Evolutionary conservation across 2,888 invertebrate genomes (phyloP).

Genomic region (Dasypolia templi): DNA sequence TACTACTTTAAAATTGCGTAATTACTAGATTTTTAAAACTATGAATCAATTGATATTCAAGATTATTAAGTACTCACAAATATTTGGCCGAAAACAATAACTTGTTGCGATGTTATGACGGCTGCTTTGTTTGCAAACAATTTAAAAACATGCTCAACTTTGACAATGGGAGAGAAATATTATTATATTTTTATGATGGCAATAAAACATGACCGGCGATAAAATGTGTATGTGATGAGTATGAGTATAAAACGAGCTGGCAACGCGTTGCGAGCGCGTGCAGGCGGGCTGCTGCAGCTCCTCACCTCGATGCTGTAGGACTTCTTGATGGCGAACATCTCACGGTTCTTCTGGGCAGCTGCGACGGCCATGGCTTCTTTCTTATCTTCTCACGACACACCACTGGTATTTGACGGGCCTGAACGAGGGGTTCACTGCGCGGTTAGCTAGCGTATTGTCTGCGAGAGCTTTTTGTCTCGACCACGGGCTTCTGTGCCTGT

Average conservation of each 20-base stretch:
- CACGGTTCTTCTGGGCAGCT: constrained; percentile 98
- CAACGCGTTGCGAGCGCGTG: constrained; percentile 60
- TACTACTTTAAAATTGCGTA: constrained; percentile 28
- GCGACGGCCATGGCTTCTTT: constrained; percentile 94
- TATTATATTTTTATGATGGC: background rate
- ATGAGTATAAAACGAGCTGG: constrained; percentile 65
- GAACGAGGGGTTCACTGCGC: constrained; percentile 89
- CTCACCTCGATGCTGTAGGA: constrained; percentile 99
- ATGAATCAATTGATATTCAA: constrained; percentile 30
- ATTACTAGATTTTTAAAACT: constrained; percentile 20
- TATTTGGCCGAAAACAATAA: constrained; percentile 25
- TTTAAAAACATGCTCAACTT: background rate
- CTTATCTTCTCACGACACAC: constrained; percentile 78
- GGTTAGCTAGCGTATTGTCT: constrained; percentile 89
- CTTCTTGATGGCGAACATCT: constrained; percentile 99
- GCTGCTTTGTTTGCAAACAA: constrained; percentile 45
- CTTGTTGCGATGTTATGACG: constrained; percentile 20
- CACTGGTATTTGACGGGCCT: constrained; percentile 88
- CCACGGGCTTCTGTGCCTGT: constrained; percentile 91
- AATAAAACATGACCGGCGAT: constrained; percentile 12
- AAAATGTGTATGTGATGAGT: constrained; percentile 25
- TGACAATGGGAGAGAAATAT: constrained; percentile 4
- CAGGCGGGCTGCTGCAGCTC: constrained; percentile 70
- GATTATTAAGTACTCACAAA: constrained; percentile 24
- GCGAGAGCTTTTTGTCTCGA: constrained; percentile 90